Percentiles rank a stretch among this genome's conserved stretches.
Evolutionary conservation across 2,113 vertebrate genomes (phyloP).

Genomic region (Cacatua alba): DNA sequence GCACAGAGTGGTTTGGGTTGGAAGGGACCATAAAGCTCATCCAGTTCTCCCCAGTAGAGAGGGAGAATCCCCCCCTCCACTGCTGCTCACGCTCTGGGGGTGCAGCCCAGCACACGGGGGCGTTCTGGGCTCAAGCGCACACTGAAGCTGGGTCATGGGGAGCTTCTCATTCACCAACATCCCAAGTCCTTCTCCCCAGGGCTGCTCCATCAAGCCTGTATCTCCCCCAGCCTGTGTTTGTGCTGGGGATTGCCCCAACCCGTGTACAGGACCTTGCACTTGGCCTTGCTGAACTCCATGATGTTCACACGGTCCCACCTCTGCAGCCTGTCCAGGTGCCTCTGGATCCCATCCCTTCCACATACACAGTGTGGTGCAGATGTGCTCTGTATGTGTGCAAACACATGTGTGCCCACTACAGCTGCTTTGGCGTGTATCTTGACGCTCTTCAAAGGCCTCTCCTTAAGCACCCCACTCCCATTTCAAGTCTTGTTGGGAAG

Average conservation of each 20-base stretch:
- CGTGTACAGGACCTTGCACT: neutral
- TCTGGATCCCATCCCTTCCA: neutral
- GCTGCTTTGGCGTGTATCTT: rapidly evolving
- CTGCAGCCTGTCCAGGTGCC: neutral
- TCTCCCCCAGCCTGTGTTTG: neutral
- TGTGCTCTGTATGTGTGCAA: rapidly evolving
- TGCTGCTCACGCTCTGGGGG: neutral
- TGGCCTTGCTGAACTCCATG: neutral
- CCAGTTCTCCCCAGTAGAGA: neutral
- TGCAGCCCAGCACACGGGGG: neutral
- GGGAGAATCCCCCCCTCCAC: neutral
- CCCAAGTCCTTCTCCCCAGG: neutral
- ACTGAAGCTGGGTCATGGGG: neutral
- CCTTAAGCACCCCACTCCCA: neutral
- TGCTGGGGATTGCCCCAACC: neutral
- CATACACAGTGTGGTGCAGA: neutral
- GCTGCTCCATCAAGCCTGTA: neutral
- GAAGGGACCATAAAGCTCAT: neutral
- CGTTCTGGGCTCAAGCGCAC: neutral
- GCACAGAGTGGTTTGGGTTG: neutral
- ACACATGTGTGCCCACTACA: rapidly evolving
- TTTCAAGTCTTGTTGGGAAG: neutral
- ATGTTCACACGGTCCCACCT: neutral
- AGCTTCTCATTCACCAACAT: neutral
- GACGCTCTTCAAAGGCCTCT: neutral